Base-by-base conservation (phyloP, 2,888 invertebrate genomes). In the Junonia oenone region DNA sequence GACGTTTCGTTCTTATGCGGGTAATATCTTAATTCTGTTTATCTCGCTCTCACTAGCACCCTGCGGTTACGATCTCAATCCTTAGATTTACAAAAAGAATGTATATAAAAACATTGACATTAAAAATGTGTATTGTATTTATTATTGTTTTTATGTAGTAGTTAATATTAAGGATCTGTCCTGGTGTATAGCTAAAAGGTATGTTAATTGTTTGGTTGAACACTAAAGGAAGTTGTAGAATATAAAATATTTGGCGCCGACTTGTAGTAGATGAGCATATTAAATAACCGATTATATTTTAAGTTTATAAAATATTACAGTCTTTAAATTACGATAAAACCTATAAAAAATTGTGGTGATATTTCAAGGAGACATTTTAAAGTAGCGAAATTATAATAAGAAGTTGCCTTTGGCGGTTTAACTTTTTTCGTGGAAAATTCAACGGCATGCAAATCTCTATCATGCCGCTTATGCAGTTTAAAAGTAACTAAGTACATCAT, bases 21-120 rank as follows among this genome's bases (percentile, higher is more conserved):
- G 76, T 82, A 78, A 83, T 82, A 77, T 64, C 81, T 82, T 83
- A 82, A 84, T 83, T 81, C 82, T 73, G 75, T 78, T 83, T 83
- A 85, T 86, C 83, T 81, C 71, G 72, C 75, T 76, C 76, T 76
- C 73, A 69, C 67, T 72, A 63, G 72, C 73, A 73, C 69, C 67
- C 61, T 73, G 70, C 67, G 75, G 76, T 76, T 68, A 67, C 62
- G 63, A 55, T 56, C 40, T 47, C 43, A 43, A 46, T 43, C 46
- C 51, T 56, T 47, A 50, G 56, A n/a, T n/a, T 53, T 53, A 45
- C 50, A 43, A 59, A 53, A n/a, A n/a, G n/a, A n/a, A n/a, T n/a
- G n/a, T n/a, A n/a, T n/a, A n/a, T n/a, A n/a, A n/a, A n/a, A n/a
- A n/a, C n/a, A n/a, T n/a, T n/a, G n/a, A n/a, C n/a, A n/a, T n/a